Base-by-base conservation (phyloP, 2,888 invertebrate genomes). In the Pachycephus smyrnensis region DNA sequence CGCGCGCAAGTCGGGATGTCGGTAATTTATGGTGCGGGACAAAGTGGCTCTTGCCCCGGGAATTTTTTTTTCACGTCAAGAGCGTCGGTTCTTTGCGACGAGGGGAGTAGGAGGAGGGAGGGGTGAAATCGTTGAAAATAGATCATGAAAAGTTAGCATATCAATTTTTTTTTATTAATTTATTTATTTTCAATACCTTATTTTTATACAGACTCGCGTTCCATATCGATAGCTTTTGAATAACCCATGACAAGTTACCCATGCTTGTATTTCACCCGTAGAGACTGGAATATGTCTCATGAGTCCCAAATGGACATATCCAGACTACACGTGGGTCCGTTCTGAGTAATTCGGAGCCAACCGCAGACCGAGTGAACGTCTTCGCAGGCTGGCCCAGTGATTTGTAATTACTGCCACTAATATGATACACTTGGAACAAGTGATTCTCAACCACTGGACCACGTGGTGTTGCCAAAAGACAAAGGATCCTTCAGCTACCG, bases 341-440 rank as follows among this genome's bases (percentile, higher is more conserved):
- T 55, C 55, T 2, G 55, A 55, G 55, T 55, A 55, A 55, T 55
- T 55, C 23, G 9, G 55, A 55, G 23, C 55, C 55, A 31, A 33
- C 31, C 71, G 31, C 71, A 71, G 74, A 23, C 35, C 74, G 36
- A n/a, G 0, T 6, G 74, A 30, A 79, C 81, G 76, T 71, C 32
- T 71, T 79, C 82, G 83, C 82, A 82, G 81, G 85, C 84, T 84
- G 81, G 36, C 33, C 77, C 83, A 77, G 81, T 84, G 86, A 88
- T 88, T 88, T 87, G 88, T 87, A 88, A 88, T 88, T 88, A 85
- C 86, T 75, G 83, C 82, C 82, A 76, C 83, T 88, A 88, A 88
- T 88, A 84, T 81, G 87, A 86, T 88, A 78, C 78, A 76, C 78
- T 78, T 75, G 55, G 73, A 33, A n/a, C 15, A 82, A 84, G 84